Percentiles rank a stretch among this genome's conserved stretches.
Conservation (phyloP, 2,797 vertebrate species). For the Hapalemur alaotrensis region DNA sequence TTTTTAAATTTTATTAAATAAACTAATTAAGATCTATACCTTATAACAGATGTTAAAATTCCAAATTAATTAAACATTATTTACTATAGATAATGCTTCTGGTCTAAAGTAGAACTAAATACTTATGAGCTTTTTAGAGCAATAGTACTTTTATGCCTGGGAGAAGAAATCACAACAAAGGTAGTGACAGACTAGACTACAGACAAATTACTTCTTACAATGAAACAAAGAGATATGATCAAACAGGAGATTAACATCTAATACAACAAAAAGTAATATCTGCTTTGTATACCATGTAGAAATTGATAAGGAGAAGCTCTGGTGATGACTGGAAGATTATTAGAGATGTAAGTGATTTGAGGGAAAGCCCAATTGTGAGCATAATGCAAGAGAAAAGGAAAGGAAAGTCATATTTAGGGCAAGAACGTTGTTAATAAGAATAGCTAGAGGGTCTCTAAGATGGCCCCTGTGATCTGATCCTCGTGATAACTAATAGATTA, state of each 20-base stretch:
- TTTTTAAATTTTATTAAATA: background rate
- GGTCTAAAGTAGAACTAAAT: background rate
- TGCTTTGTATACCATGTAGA: background rate
- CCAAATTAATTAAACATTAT: background rate
- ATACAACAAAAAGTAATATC: background rate
- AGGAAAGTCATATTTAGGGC: background rate
- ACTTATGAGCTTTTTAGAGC: background rate
- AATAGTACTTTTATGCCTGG: background rate
- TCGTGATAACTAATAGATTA: background rate
- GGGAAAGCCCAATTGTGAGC: rapidly evolving
- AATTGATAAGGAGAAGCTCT: background rate
- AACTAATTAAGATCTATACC: background rate
- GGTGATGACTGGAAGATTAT: background rate
- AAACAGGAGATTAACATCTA: background rate
- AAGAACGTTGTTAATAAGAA: background rate
- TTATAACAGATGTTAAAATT: background rate
- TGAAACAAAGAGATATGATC: background rate
- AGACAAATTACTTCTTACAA: background rate
- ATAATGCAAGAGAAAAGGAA: background rate
- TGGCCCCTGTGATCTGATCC: rapidly evolving
- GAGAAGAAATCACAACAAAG: background rate
- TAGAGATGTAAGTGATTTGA: background rate
- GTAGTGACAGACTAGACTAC: background rate
- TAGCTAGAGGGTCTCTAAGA: rapidly evolving
- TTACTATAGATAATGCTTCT: background rate